Evolutionary conservation across 2,113 vertebrate genomes (phyloP).

Genomic region (Cromileptes altivelis): DNA sequence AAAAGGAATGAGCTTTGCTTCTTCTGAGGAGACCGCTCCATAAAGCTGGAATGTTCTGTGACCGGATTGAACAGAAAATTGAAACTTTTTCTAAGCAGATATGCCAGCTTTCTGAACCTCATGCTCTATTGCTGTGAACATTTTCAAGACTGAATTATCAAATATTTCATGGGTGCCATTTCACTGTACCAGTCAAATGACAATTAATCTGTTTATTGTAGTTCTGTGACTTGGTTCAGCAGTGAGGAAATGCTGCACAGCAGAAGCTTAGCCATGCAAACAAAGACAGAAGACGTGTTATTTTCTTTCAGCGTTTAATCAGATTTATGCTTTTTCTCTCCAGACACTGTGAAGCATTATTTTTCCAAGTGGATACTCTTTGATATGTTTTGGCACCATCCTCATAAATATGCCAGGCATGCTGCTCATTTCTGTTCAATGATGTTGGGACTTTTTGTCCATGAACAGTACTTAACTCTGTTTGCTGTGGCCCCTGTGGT

Average conservation of each 20-base stretch:
- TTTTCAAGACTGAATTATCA: constrained; percentile 25
- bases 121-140: neutral
- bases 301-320: constrained; percentile 27
- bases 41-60: neutral
- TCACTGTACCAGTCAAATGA: constrained; percentile 22
- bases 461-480: neutral
- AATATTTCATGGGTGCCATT: constrained; percentile 33
- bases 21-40: neutral
- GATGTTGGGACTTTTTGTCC: neutral
- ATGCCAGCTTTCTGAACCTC: constrained; percentile 15
- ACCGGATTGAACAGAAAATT: neutral
- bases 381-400: neutral
- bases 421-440: constrained; percentile 14
- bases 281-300: neutral
- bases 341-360: constrained; percentile 15
- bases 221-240: neutral
- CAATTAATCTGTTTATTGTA: constrained; percentile 36
- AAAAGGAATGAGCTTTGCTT: constrained; percentile 3
- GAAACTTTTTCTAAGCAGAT: constrained; percentile 10
- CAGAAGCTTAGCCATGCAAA: constrained; percentile 23
- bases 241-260: constrained; percentile 3
- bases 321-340: constrained; percentile 29
- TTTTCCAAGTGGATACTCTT: constrained; percentile 7
- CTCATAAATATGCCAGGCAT: constrained; percentile 15
- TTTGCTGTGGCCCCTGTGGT: neutral